These are phyloP conservation scores for Papilio demoleus DNA, from an alignment of 2,888 invertebrate genomes.

Conservation along the genomic window DNA sequence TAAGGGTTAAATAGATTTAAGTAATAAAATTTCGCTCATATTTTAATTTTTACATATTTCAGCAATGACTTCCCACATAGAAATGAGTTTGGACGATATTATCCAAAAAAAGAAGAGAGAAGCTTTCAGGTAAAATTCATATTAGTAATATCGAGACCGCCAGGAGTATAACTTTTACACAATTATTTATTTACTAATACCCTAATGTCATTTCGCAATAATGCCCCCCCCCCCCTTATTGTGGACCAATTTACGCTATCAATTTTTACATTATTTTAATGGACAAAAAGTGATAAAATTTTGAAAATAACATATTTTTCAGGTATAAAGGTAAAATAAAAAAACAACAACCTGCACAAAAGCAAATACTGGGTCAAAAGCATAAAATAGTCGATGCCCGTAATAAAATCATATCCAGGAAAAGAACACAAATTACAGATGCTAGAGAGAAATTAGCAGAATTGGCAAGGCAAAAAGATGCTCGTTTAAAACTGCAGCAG, in stretches of 20 bases:
- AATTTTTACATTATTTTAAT: not conserved
- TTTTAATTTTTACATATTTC: constrained; percentile 8
- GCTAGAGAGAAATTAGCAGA: constrained; percentile 91
- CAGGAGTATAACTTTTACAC: not conserved
- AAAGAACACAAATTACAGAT: constrained; percentile 89
- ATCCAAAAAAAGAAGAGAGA: constrained; percentile 72
- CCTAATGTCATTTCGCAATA: not conserved
- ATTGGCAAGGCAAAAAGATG: constrained; percentile 90
- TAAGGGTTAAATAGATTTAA: not conserved
- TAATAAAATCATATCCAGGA: constrained; percentile 90
- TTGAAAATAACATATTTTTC: not conserved
- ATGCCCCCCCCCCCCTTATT: no score
- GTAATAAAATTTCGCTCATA: constrained; percentile 1
- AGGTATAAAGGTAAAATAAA: constrained; percentile 47
- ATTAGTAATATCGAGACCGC: not conserved
- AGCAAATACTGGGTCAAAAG: constrained; percentile 47
- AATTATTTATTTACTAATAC: not conserved
- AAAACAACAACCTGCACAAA: constrained; percentile 50
- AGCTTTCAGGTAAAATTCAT: constrained; percentile 57
- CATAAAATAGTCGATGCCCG: constrained; percentile 85
- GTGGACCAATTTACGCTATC: no score
- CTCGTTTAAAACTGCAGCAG: constrained; percentile 87
- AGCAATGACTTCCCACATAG: constrained; percentile 66
- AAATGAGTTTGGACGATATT: constrained; percentile 80
- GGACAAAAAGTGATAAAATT: not conserved